Evolutionary conservation across 2,888 invertebrate genomes (phyloP).

Genomic region (Gortyna flavago): DNA sequence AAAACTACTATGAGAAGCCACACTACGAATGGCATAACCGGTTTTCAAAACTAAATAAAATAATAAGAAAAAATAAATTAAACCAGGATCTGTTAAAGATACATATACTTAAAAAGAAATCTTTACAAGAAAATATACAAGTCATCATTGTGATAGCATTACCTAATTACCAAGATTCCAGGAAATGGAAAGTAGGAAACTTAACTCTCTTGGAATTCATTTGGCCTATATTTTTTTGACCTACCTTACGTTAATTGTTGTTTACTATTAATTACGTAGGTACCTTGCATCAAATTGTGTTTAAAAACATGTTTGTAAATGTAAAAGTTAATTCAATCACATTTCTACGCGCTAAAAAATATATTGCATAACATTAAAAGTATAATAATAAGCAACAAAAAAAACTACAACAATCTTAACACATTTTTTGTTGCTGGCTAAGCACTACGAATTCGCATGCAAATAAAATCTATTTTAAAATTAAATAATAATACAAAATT

Average conservation of each 20-base stretch:
- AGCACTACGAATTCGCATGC: neutral
- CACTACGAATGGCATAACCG: neutral
- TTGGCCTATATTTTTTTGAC: neutral
- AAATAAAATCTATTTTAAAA: constrained; percentile 3
- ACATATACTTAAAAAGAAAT: neutral
- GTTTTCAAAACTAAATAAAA: constrained; percentile 1
- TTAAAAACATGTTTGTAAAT: no score
- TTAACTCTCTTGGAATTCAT: neutral
- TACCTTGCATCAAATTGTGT: neutral
- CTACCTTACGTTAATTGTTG: neutral
- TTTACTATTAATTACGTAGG: neutral
- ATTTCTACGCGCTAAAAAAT: neutral
- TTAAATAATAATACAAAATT: constrained; percentile 36
- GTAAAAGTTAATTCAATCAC: no score
- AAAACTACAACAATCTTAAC: no score
- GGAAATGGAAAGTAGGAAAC: neutral
- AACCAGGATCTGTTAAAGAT: neutral
- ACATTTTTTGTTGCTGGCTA: neutral
- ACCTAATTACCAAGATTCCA: neutral
- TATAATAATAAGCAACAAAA: neutral
- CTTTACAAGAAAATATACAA: neutral
- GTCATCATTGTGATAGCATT: neutral
- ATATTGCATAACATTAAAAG: constrained; percentile 6
- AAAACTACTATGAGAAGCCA: neutral
- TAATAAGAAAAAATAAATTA: neutral